Base-by-base conservation (phyloP, 1,140 invertebrate species). In the Orussus abietinus region DNA sequence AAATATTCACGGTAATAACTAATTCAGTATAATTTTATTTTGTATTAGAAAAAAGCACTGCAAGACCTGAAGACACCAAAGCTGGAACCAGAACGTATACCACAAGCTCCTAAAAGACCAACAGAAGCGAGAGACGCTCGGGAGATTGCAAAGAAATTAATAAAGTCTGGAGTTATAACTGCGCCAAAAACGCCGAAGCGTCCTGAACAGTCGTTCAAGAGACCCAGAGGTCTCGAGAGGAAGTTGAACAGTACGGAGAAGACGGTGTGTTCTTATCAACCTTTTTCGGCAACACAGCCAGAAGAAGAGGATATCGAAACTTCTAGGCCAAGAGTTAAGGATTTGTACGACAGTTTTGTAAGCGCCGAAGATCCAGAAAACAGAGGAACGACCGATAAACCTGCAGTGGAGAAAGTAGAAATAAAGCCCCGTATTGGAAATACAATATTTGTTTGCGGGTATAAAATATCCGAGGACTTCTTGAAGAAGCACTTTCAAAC, bases 91-190 rank as follows among this genome's bases (percentile, higher is more conserved):
- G 90, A 93, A 57, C 85, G 90, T 46, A 66, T 72, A 9, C 86
- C 85, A 5, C 74, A 84, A 35, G 66, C 82, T 10, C 80, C 82
- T 1, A 92, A 91, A 69, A 76, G 88, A 22, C 86, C 86, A 2
- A 84, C 87, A 5, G 89, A 92, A 71, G 90, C 90, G 0, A 81
- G 91, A 42, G 92, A 96, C 80, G 93, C 94, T 5, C 83, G 90
- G 38, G 92, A 96, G 77, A 88, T 95, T 26, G 93, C 92, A 0
- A 90, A 93, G 44, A 97, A 96, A 65, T 72, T 98, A 9, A 83
- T 97, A 1, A 94, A 94, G 69, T 92, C 91, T 47, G 94, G 94
- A 12, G 92, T 91, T 17, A 92, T 95, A 59, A 81, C 83, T 35
- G 87, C 88, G 7, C 82, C 85, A 30, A 90, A 88, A 61, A 82